Percentiles rank a stretch among this genome's conserved stretches.
phyloP scores from a whole-genome alignment of 1,140 invertebrate genomes.

The Triops cancriformis region DNA sequence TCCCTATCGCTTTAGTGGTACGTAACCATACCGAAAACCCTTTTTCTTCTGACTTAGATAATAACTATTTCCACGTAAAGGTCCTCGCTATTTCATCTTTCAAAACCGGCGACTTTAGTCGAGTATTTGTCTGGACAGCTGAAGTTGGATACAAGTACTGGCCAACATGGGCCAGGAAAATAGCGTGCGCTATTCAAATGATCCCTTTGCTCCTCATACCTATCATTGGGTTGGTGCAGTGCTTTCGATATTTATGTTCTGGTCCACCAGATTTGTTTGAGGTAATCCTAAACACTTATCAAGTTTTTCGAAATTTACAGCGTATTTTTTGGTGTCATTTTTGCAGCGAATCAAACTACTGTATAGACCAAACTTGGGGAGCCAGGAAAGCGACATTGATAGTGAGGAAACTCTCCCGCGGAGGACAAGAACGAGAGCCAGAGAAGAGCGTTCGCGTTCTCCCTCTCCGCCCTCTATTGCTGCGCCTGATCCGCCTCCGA shows the following conservation, averaged over 20 bases:
- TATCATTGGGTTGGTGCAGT: conserved; percentile 66
- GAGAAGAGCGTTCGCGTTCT: conserved; percentile 3
- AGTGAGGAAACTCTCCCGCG: conserved; percentile 29
- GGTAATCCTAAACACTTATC: conserved; percentile 48
- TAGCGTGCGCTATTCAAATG: conserved; percentile 66
- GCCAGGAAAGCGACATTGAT: conserved; percentile 24
- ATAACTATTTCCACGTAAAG: conserved; percentile 40
- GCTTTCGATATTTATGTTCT: conserved; percentile 66
- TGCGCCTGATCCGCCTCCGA: conserved; percentile 74
- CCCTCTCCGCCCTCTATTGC: conserved; percentile 32
- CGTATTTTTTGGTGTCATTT: neutral
- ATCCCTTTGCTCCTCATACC: conserved; percentile 66
- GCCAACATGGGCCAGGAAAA: conserved; percentile 63
- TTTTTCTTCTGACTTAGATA: neutral
- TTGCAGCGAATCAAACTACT: conserved; percentile 62
- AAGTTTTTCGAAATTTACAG: neutral
- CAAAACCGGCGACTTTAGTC: conserved; percentile 60
- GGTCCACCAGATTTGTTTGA: conserved; percentile 79
- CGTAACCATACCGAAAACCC: too few species aligned
- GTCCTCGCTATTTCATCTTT: conserved; percentile 66
- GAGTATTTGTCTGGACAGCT: conserved; percentile 59
- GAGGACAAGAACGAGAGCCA: conserved; percentile 15
- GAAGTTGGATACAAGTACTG: conserved; percentile 55
- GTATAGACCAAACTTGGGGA: conserved; percentile 50
- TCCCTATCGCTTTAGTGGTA: conserved; percentile 59